Conservation (phyloP, 2,797 vertebrate genomes). For the Xenopus petersii region DNA sequence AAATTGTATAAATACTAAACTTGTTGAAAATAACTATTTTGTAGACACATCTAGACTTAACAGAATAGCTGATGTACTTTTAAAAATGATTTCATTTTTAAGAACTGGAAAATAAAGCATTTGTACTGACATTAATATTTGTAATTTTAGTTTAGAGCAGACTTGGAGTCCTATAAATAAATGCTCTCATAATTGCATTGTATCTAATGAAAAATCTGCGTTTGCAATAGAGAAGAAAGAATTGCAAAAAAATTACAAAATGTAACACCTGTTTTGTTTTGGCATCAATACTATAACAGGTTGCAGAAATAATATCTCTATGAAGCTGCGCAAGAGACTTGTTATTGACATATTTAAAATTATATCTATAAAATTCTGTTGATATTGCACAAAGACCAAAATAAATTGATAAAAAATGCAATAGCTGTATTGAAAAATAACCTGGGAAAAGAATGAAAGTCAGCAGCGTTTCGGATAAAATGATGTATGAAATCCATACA, state of each 20-base stretch:
- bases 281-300: constrained; percentile 7
- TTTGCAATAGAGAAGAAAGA: too few species aligned
- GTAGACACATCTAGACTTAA: too few species aligned
- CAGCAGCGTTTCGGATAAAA: background rate
- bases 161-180: too few species aligned
- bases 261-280: background rate
- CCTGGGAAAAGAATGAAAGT: background rate
- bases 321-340: background rate
- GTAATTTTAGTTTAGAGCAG: too few species aligned
- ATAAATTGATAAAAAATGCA: background rate
- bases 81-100: too few species aligned
- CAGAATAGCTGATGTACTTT: too few species aligned
- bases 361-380: background rate
- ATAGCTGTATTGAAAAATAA: background rate
- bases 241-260: background rate
- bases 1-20: too few species aligned
- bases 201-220: too few species aligned
- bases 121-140: too few species aligned
- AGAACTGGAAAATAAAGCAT: too few species aligned
- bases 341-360: background rate
- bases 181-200: too few species aligned
- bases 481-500: background rate
- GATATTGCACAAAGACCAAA: background rate
- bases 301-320: constrained; percentile 10
- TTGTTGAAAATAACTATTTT: too few species aligned